Conservation (phyloP, 1,140 invertebrate genomes). For the Drosophila nikananu region DNA sequence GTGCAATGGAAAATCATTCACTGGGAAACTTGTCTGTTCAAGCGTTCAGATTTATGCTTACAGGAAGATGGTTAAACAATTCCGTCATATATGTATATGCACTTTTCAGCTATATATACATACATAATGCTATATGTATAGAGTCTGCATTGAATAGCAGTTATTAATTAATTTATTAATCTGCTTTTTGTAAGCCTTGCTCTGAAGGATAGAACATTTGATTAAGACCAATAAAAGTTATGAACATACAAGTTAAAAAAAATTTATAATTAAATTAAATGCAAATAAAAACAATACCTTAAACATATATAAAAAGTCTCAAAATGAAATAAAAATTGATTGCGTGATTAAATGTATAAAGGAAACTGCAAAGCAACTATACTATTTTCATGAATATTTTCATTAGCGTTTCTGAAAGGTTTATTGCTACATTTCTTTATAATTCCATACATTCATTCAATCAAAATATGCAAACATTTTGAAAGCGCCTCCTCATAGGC, state of each 20-base stretch:
- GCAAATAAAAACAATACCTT: no score
- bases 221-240: not conserved
- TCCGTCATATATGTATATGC: not conserved
- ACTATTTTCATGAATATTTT: no score
- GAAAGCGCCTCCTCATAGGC: not conserved
- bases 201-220: not conserved
- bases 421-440: not conserved
- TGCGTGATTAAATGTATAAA: not conserved
- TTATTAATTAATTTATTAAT: not conserved
- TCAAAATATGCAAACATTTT: not conserved
- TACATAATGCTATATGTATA: not conserved
- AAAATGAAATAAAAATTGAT: not conserved
- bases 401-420: not conserved
- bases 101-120: not conserved
- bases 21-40: slow-evolving; percentile 4
- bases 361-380: not conserved
- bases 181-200: not conserved
- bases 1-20: slow-evolving; percentile 11
- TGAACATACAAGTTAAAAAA: not conserved
- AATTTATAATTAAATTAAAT: not conserved
- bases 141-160: no score
- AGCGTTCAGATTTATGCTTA: slow-evolving; percentile 1
- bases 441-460: not conserved
- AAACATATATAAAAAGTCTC: no score
- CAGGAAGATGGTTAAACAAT: not conserved